These are phyloP conservation scores for Megaceryle maxima DNA, from an alignment of 2,113 vertebrate species.

Conservation along the genomic window DNA sequence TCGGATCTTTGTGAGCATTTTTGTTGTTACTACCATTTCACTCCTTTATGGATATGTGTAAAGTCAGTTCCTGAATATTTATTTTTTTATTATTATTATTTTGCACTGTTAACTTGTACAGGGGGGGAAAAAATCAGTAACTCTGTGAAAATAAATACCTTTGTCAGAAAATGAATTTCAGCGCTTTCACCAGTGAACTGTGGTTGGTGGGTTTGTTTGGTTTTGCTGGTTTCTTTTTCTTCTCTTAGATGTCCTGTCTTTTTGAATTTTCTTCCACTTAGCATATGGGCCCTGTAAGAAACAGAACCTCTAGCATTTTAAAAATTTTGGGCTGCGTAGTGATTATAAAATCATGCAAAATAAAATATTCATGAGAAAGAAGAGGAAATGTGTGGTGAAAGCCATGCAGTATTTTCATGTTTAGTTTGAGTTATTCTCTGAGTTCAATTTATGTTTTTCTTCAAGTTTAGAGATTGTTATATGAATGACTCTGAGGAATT, in stretches of 20 bases:
- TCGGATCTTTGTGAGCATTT: not conserved
- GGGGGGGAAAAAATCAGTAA: not conserved
- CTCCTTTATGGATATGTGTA: not conserved
- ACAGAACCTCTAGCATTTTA: not conserved
- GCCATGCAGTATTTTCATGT: not conserved
- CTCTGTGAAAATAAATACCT: not conserved
- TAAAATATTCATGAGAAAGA: not conserved
- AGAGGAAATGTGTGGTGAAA: not conserved
- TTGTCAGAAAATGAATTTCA: not conserved
- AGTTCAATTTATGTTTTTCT: not conserved
- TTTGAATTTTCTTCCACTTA: not conserved
- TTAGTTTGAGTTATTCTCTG: not conserved
- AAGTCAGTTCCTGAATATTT: not conserved
- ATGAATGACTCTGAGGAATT: not conserved
- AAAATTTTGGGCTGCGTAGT: not conserved
- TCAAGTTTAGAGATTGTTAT: not conserved
- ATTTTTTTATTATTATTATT: not conserved
- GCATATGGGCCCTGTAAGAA: not conserved
- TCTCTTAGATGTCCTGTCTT: not conserved
- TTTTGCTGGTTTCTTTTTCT: not conserved
- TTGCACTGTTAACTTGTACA: not conserved
- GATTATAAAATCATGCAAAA: not conserved
- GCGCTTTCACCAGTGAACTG: not conserved
- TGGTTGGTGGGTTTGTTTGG: fast-evolving
- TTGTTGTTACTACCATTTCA: not conserved